Evolutionary conservation across 2,888 invertebrate genomes (phyloP), one percentile per base, ranked within the genome.

Genomic region (Diaphora mendica): DNA sequence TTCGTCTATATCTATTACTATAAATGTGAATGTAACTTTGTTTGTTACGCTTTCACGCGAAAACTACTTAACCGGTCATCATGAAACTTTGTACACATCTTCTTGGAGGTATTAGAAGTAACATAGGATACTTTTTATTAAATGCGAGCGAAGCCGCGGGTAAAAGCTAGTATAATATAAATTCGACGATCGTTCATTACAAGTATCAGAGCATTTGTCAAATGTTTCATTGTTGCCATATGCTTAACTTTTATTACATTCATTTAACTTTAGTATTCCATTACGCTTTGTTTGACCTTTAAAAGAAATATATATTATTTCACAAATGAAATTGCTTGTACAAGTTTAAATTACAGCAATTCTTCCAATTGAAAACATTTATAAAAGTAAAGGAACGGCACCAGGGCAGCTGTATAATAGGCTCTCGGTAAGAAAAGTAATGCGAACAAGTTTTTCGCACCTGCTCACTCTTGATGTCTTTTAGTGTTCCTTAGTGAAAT

Each of bases 301-400:
- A 68, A 72, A 74, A 78, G 79, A 79, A 72, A 78, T 74, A 68
- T 74, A 68, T 66, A 84, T 81, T 78, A 85, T 83, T 77, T 78
- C 80, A 85, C 81, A 87, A 89, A 89, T 86, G 87, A 85, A 85
- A 85, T 85, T 82, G 83, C 84, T 86, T 86, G 83, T 85, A 84
- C 85, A 88, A 89, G 87, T 89, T 89, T 87, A 90, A 90, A 90
- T 91, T 89, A 87, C 82, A 87, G 88, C 89, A 86, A 90, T 91
- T 88, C 83, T 83, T 85, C 79, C 89, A 90, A 91, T 90, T 89
- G 90, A 82, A 88, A 88, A 85, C 87, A 89, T 91, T 90, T 88
- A 81, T 87, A 87, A 87, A 84, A 87, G 88, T 85, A 84, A 85
- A 81, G 81, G 83, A 84, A 83, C 86, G 85, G 83, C 83, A 84